Evolutionary conservation across 2,113 vertebrate species (phyloP), one percentile per base, ranked within the genome.

Genomic region (Podiceps cristatus): DNA sequence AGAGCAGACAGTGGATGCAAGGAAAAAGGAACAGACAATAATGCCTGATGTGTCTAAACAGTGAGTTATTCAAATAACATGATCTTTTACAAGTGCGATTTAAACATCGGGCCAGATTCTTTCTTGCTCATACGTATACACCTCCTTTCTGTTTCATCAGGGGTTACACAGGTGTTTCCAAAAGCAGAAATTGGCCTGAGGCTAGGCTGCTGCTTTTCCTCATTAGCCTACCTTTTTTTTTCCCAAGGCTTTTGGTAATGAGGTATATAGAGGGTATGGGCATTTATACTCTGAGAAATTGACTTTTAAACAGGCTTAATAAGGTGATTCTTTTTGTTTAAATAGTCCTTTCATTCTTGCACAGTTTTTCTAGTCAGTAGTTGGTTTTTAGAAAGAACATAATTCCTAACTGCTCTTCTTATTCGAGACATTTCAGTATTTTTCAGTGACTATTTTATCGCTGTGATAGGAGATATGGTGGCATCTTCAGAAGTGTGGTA

Each of bases 1-100:
- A 93, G 99, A 99, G 37, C 88, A 97, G 3, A 60, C 98, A 11
- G 95, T 83, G 86, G 99, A 99, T 75, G 94, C 98, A 67, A 97
- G 98, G 93, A 98, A 91, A 44, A 98, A 98, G 53, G 99, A 98
- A 92, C 99, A 98, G 71, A 67, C 90, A 58, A 84, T 97, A 81
- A 75, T 92, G 66, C 90, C 97, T 55, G 99, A 99, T 93, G 91
- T 97, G 94, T 88, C 96, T 87, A 99, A 98, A 97, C 99, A 99
- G 99, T 99, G 98, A 98, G 97, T 98, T 78, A 72, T 45, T 94
- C 22, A 73, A 83, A 86, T 79, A 68, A 60, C 22, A 18, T 16
- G 1, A 45, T 80, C n/a, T 63, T 64, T 76, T 85, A 50, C 13
- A n/a, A 67, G 15, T 77, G 28, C 42, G 42, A 1, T 88, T 93